phyloP scores from a whole-genome alignment of 1,140 invertebrate species.

The Papilio helenus region DNA sequence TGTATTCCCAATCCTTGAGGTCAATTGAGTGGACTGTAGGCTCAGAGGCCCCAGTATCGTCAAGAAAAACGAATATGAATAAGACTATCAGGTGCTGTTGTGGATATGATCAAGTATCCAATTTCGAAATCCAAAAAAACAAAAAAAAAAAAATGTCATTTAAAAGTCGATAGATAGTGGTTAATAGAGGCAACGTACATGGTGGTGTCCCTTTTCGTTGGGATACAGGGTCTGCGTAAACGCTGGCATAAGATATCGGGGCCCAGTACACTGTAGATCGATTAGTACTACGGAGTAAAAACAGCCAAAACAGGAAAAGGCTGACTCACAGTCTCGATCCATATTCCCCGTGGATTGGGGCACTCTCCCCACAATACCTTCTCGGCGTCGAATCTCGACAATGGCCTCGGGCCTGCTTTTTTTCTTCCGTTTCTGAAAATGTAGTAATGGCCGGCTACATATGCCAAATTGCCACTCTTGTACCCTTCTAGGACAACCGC shows the following conservation, averaged over 20 bases:
- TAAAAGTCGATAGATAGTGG: too few species aligned
- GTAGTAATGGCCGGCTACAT: slow-evolving; percentile 10
- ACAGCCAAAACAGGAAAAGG: slow-evolving; percentile 10
- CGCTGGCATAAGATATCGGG: background rate
- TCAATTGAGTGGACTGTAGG: too few species aligned
- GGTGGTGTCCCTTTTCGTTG: too few species aligned
- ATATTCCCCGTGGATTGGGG: slow-evolving; percentile 6
- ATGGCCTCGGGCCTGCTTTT: slow-evolving; percentile 9
- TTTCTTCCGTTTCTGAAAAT: slow-evolving; percentile 7
- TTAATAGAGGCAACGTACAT: too few species aligned
- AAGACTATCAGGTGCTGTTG: too few species aligned
- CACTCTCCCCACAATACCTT: slow-evolving; percentile 6
- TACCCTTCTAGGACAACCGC: too few species aligned
- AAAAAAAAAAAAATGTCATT: too few species aligned
- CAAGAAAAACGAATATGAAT: too few species aligned
- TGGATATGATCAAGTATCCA: too few species aligned
- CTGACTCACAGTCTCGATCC: slow-evolving; percentile 9
- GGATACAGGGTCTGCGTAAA: background rate
- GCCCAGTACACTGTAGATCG: slow-evolving; percentile 6
- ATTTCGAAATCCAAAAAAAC: too few species aligned
- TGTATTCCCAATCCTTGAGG: too few species aligned
- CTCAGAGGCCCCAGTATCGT: too few species aligned
- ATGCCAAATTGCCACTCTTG: slow-evolving; percentile 9
- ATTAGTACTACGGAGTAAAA: slow-evolving; percentile 7
- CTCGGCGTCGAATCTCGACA: slow-evolving; percentile 1